phyloP scores from a whole-genome alignment of 2,113 vertebrate genomes.

The mouse (Mus musculus) region DNA sequence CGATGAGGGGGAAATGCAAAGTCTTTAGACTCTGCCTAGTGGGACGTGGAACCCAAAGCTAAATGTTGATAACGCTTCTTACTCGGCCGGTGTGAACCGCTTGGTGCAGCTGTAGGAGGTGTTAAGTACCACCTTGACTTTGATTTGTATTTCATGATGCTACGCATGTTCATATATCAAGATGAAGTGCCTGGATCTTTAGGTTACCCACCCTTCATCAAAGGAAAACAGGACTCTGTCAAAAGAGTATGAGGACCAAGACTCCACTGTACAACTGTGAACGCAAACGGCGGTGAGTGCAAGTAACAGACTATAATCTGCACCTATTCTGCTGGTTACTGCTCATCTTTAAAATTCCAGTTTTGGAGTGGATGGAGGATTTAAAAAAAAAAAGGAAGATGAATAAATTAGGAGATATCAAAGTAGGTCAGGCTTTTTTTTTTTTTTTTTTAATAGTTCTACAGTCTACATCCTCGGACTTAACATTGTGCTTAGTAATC shows the following conservation, averaged over 20 bases:
- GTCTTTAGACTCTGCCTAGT: not conserved
- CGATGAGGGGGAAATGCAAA: not conserved
- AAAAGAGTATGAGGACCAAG: not conserved
- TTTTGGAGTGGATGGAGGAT: not conserved
- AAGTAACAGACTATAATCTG: rapidly evolving
- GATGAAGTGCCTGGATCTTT: not conserved
- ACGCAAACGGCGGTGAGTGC: not conserved
- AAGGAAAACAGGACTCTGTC: not conserved
- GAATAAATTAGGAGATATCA: not conserved
- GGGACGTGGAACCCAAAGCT: not conserved
- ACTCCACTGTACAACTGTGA: not conserved
- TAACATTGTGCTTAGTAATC: not conserved
- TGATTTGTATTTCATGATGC: not conserved
- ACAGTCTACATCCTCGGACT: not conserved
- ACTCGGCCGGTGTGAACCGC: not conserved
- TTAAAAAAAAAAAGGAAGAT: not conserved
- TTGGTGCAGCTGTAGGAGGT: not conserved
- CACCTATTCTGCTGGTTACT: too few relatives aligned
- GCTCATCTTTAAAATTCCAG: not conserved
- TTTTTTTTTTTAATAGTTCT: not conserved
- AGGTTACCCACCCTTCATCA: not conserved
- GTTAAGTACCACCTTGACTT: not conserved
- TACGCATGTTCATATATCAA: not conserved
- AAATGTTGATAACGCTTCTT: not conserved
- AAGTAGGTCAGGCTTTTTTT: not conserved